A percentile compares a stretch with the other conserved stretches of the same genome.
These are phyloP conservation scores for Drosophila villosipedis DNA, from an alignment of 2,888 invertebrate genomes.

Conservation along the genomic window DNA sequence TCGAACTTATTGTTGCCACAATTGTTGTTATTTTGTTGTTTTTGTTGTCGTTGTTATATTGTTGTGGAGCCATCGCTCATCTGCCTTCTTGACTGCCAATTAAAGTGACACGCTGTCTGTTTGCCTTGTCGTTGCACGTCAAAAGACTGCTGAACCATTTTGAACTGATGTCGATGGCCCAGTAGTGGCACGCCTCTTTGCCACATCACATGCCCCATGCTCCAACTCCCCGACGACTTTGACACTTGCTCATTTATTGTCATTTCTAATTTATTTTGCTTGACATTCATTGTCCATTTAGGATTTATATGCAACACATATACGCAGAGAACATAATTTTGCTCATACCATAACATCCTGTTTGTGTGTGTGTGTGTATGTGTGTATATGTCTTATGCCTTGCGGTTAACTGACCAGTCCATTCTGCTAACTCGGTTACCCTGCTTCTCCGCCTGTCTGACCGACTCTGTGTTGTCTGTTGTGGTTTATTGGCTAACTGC, in stretches of 20 bases:
- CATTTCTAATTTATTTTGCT: slow-evolving; percentile 77
- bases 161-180: slow-evolving; percentile 26
- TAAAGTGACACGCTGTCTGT: slow-evolving; percentile 66
- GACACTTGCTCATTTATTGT: slow-evolving; percentile 79
- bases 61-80: slow-evolving; percentile 39
- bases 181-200: slow-evolving; percentile 3
- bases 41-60: slow-evolving; percentile 9
- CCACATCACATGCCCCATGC: slow-evolving; percentile 1
- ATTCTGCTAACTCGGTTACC: background rate
- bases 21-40: slow-evolving; percentile 5
- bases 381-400: slow-evolving; percentile 24
- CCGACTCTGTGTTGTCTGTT: slow-evolving; percentile 52
- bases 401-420: slow-evolving; percentile 38
- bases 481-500: slow-evolving; percentile 79
- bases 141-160: slow-evolving; percentile 45
- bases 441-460: background rate
- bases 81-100: slow-evolving; percentile 64
- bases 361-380: slow-evolving; percentile 24
- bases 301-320: slow-evolving; percentile 72
- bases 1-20: slow-evolving; percentile 5
- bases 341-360: slow-evolving; percentile 43
- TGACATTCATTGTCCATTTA: slow-evolving; percentile 80
- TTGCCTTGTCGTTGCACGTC: slow-evolving; percentile 67
- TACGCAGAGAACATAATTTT: slow-evolving; percentile 25
- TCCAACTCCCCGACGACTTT: slow-evolving; percentile 26